Evolutionary conservation across 1,140 invertebrate genomes (phyloP).

Genomic region (Bombus superbus): DNA sequence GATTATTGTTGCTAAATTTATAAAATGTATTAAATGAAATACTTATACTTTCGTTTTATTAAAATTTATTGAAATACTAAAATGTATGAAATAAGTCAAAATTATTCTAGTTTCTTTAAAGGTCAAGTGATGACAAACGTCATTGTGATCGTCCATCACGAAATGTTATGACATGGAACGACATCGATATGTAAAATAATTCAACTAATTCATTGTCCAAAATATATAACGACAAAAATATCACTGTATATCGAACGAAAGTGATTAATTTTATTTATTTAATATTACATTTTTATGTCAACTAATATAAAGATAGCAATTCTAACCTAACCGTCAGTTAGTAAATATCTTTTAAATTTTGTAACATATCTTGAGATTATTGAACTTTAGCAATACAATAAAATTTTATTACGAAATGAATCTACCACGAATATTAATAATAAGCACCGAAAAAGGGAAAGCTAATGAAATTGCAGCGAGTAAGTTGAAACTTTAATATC

Average conservation of each 20-base stretch:
- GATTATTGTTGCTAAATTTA: background rate
- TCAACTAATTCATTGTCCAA: background rate
- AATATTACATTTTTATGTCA: background rate
- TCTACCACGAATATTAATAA: constrained; percentile 74
- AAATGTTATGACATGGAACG: constrained; percentile 12
- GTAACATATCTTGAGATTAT: background rate
- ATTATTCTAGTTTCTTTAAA: background rate
- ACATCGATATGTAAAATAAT: background rate
- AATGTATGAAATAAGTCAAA: background rate
- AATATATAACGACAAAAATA: background rate
- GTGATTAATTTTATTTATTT: background rate
- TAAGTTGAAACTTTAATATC: constrained; percentile 62
- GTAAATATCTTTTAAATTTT: background rate
- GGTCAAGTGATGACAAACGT: background rate
- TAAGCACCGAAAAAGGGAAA: constrained; percentile 71
- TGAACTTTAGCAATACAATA: background rate
- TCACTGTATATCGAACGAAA: background rate
- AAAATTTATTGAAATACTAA: background rate
- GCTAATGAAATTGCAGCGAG: constrained; percentile 76
- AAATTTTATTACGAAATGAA: constrained; percentile 59
- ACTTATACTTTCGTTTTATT: background rate
- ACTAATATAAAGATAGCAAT: background rate
- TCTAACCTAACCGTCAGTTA: constrained; percentile 16
- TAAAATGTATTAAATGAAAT: background rate
- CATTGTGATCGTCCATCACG: background rate